Evolutionary conservation across 2,888 invertebrate genomes (phyloP), one percentile per base, ranked within the genome.

Genomic region (Apeira syringaria): DNA sequence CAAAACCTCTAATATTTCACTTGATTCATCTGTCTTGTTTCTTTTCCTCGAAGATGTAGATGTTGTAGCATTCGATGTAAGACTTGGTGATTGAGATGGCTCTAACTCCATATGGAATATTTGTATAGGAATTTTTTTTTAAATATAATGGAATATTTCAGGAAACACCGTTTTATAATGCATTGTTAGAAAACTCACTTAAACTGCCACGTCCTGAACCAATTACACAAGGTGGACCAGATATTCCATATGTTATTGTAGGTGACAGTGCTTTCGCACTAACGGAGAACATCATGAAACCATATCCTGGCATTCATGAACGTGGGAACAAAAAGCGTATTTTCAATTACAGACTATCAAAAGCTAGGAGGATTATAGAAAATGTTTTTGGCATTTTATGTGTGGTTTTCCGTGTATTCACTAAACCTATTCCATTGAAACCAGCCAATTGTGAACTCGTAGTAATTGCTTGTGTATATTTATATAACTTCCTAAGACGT

Each of bases 261-360:
- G 67, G 68, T 51, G 74, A 75, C 64, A 59, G 58, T 42, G 59
- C 61, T 15, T 63, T 64, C 29, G 59, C 59, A 12, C 64, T 71
- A 43, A 40, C 51, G 10, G 55, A 58, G 27, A 59, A 62, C 49
- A 47, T 59, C 25, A 58, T 60, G 55, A 58, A 49, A 38, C 56
- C 54, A 44, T 61, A 56, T 30, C 29, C 29, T 9, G 29, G 29
- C 15, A 61, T 47, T 56, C 57, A 58, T 51, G 57, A 63, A 39
- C 43, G 37, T 45, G 61, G 56, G 31, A 51, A 28, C 26, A 45
- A 27, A 47, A 59, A 56, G 39, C 50, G 60, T 17, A 59, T 59
- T 57, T 54, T 36, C 28, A 28, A 28, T 13, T 28, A 28, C 15
- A 12, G 61, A 31, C 53, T 62, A 11, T 61, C 58, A 37, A 50